Evolutionary conservation across 37 sponge, comb jelly and placozoan genomes (phyloP).

Genomic region (Ephydatia muelleri): DNA sequence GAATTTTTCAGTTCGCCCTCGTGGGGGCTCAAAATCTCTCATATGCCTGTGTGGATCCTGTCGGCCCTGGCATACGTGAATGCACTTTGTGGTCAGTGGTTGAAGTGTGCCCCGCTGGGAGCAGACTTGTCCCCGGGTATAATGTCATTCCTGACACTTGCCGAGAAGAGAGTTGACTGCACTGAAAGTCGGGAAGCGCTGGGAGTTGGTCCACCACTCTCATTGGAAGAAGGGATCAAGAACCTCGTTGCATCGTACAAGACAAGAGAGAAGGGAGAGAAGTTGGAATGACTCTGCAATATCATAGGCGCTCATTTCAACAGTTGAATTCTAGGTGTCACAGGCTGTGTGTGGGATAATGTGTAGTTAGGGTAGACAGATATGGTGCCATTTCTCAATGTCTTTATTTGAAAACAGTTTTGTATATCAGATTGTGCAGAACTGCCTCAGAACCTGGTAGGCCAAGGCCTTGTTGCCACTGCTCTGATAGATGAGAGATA

Average conservation of each 20-base stretch:
- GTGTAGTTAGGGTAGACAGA: neutral
- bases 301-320: neutral
- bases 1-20: constrained; percentile 40
- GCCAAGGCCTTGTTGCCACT: constrained; percentile 70
- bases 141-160: constrained; percentile 17
- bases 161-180: constrained; percentile 23
- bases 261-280: neutral
- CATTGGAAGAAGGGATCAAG: constrained; percentile 31
- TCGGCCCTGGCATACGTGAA: constrained; percentile 34
- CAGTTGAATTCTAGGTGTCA: neutral
- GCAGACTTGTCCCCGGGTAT: constrained; percentile 33
- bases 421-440: constrained; percentile 58
- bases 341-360: neutral
- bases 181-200: constrained; percentile 15
- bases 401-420: constrained; percentile 5
- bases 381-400: no score
- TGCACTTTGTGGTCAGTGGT: constrained; percentile 29
- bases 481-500: constrained; percentile 76
- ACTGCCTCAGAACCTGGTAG: constrained; percentile 39
- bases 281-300: neutral
- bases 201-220: constrained; percentile 41
- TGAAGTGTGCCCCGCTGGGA: constrained; percentile 69
- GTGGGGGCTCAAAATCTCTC: constrained; percentile 48
- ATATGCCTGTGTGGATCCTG: constrained; percentile 13
- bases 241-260: constrained; percentile 34